Evolutionary conservation across 2,113 vertebrate genomes (phyloP).

Genomic region (Neotragus moschatus): DNA sequence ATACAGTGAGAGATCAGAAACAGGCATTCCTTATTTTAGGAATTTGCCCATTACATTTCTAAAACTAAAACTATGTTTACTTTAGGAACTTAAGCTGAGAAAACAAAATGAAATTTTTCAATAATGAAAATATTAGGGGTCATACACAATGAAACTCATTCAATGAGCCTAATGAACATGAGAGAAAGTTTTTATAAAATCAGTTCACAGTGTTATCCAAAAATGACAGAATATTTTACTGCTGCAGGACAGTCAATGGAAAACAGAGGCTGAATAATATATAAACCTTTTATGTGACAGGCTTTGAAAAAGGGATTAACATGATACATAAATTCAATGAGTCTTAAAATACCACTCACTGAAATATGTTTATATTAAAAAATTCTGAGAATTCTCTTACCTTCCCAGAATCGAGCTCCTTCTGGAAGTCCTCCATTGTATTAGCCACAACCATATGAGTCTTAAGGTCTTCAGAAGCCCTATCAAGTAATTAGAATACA

Average conservation of each 20-base stretch:
- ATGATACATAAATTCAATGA: neutral
- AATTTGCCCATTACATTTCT: neutral
- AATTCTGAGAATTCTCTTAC: conserved; percentile 77
- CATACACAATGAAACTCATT: neutral
- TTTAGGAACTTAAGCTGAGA: neutral
- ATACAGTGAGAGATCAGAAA: neutral
- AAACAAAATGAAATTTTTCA: neutral
- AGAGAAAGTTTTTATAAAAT: neutral
- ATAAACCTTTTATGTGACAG: neutral
- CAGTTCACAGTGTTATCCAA: neutral
- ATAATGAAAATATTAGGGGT: neutral
- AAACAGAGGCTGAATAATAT: neutral
- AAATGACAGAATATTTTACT: neutral
- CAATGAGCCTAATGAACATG: neutral
- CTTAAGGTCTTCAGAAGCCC: conserved; percentile 91
- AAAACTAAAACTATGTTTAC: neutral
- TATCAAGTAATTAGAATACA: conserved; percentile 55
- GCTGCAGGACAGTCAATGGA: neutral
- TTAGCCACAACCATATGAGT: conserved; percentile 90
- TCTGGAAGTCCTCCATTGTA: conserved; percentile 95
- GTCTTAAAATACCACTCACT: neutral
- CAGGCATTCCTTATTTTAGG: neutral
- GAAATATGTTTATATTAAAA: neutral
- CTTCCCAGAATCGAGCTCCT: conserved; percentile 91
- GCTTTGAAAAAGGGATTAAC: neutral